These are phyloP conservation scores for Palythoa caribaeorum DNA, from an alignment of 92 coral and sea anemone species.

Conservation along the genomic window DNA sequence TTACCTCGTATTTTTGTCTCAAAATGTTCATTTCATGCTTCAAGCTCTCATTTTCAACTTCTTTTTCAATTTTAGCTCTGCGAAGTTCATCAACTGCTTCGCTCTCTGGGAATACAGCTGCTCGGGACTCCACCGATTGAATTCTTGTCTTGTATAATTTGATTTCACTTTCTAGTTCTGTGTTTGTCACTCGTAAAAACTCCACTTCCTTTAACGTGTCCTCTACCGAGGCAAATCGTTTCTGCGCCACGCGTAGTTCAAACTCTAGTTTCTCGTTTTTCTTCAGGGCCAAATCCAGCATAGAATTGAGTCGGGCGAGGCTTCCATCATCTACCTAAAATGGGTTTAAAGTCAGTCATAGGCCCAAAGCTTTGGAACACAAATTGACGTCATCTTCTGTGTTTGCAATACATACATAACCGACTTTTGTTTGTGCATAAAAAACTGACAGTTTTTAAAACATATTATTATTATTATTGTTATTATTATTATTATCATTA, in stretches of 20 bases:
- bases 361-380: too few species aligned
- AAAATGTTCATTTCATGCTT: background rate
- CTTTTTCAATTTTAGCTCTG: conserved; percentile 11
- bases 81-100: conserved; percentile 18
- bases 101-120: background rate
- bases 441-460: too few species aligned
- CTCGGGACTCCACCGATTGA: conserved; percentile 28
- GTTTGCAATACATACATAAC: too few species aligned
- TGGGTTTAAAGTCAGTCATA: too few species aligned
- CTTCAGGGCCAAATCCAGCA: conserved; percentile 39
- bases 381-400: too few species aligned
- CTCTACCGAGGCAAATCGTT: conserved; percentile 5
- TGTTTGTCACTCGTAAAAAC: conserved; percentile 19
- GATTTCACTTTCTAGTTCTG: conserved; percentile 47
- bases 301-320: conserved; percentile 34
- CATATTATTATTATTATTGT: too few species aligned
- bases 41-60: background rate
- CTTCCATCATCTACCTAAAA: conserved; percentile 28
- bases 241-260: conserved; percentile 20
- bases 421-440: too few species aligned
- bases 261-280: conserved; percentile 37
- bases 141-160: conserved; percentile 38
- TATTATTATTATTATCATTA: too few species aligned
- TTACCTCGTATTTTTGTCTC: conserved; percentile 12
- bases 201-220: conserved; percentile 17